Base-by-base conservation (phyloP, 2,797 vertebrate genomes). In the Chaetophractus vellerosus region DNA sequence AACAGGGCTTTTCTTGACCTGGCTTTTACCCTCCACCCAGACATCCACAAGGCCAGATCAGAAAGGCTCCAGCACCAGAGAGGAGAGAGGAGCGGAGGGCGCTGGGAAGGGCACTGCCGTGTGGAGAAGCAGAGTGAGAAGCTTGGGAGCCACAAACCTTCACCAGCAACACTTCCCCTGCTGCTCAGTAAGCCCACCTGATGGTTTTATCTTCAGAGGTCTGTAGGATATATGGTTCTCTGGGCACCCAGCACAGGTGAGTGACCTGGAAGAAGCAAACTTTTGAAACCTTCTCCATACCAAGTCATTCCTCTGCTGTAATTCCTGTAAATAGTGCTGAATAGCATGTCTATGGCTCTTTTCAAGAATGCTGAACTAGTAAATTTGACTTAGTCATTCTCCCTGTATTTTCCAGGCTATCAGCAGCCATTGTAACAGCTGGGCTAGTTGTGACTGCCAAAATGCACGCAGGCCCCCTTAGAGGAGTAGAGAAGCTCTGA, bases 191-290 rank as follows among this genome's bases (percentile, higher is more conserved):
- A 38, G 96, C 96, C 95, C 97, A 99, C 99, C 99, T 99, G 97
- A 99, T 97, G 9, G 98, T 99, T 98, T 99, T 99, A 97, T 99
- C 99, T 96, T 99, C 99, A 0, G 99, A 99, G 15, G 99, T 99
- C 98, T 99, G 99, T 38, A 99, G 95, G 45, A 99, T 21, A 1
- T 98, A 99, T 1, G 98, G 97, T 93, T 99, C 98, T 68, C 97
- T 98, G 84, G 99, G 99, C 82, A 99, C 99, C 99, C 99, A 99
- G 97, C 99, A 99, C 74, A 99, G 97, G 98, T 99, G 99, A 91
- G 99, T 99, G 89, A 99, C 99, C 99, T 99, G 0, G 93, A 98
- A 96, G 97, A 85, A 89, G 84, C 31, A 57, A 36, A 88, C 50
- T 55, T 74, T 84, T 95, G 26, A 92, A 57, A 64, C 55, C 14